These are phyloP conservation scores for Formicarius rufipectus DNA, from an alignment of 2,113 vertebrate species.

Conservation along the genomic window DNA sequence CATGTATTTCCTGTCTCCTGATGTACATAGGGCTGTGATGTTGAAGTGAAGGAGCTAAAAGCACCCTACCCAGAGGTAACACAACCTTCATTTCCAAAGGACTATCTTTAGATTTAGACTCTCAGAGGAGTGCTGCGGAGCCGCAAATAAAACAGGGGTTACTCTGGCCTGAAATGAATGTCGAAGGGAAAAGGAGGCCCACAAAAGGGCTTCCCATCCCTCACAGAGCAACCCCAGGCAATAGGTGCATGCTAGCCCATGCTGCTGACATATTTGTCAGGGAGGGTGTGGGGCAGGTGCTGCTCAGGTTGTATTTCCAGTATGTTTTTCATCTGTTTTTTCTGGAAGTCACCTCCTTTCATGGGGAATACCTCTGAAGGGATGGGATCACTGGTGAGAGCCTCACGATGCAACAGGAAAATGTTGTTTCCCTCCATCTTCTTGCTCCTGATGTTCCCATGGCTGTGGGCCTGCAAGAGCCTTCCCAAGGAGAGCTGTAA, in stretches of 20 bases:
- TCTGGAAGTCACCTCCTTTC: background rate
- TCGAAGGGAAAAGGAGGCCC: background rate
- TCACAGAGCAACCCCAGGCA: background rate
- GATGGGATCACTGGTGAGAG: rapidly evolving
- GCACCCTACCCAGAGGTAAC: background rate
- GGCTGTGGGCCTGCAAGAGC: background rate
- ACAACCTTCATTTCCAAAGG: background rate
- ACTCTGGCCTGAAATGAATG: background rate
- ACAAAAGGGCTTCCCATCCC: background rate
- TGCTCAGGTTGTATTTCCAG: background rate
- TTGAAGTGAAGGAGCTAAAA: background rate
- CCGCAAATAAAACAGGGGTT: background rate
- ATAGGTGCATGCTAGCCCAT: rapidly evolving
- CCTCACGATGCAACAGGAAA: background rate
- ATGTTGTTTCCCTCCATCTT: background rate
- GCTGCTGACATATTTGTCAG: rapidly evolving
- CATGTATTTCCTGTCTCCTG: background rate
- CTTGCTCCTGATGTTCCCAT: background rate
- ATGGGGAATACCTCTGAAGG: background rate
- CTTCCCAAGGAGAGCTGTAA: background rate
- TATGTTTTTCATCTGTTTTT: background rate
- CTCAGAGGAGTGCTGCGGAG: background rate
- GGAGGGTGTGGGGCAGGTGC: background rate
- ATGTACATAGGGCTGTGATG: background rate
- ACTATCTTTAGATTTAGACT: background rate